phyloP scores from a whole-genome alignment of 2,888 invertebrate species.

The Rosalia funebris region DNA sequence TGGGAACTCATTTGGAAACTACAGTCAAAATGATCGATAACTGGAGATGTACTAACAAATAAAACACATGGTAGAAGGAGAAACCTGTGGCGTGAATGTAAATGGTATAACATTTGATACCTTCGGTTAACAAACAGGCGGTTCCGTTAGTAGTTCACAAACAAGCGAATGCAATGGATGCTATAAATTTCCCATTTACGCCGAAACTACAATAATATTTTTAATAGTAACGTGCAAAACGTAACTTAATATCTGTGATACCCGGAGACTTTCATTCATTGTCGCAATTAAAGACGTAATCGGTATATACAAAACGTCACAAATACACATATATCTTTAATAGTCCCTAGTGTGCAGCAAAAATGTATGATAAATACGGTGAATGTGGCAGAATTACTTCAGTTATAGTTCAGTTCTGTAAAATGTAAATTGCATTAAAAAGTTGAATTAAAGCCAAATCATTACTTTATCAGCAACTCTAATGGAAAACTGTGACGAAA shows the following conservation, averaged over 20 bases:
- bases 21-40: conserved; percentile 11
- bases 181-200: conserved; percentile 6
- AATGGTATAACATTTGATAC: conserved; percentile 13
- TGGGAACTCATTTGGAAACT: neutral
- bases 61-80: conserved; percentile 21
- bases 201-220: neutral
- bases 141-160: conserved; percentile 21
- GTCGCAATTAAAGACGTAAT: neutral
- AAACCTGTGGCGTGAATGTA: conserved; percentile 15
- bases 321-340: neutral
- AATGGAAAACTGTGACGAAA: conserved; percentile 3
- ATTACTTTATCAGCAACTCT: conserved; percentile 1
- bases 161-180: conserved; percentile 18
- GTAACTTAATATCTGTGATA: neutral
- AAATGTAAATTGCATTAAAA: conserved; percentile 10
- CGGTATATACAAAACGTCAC: conserved; percentile 2
- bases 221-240: neutral
- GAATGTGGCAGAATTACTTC: neutral
- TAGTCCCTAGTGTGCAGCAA: neutral
- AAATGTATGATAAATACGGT: neutral
- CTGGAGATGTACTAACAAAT: conserved; percentile 12
- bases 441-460: conserved; percentile 16
- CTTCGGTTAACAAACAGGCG: conserved; percentile 1
- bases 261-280: neutral
- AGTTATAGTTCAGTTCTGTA: neutral